Evolutionary conservation across 2,888 invertebrate species (phyloP).

Genomic region (Apodemia mormo): DNA sequence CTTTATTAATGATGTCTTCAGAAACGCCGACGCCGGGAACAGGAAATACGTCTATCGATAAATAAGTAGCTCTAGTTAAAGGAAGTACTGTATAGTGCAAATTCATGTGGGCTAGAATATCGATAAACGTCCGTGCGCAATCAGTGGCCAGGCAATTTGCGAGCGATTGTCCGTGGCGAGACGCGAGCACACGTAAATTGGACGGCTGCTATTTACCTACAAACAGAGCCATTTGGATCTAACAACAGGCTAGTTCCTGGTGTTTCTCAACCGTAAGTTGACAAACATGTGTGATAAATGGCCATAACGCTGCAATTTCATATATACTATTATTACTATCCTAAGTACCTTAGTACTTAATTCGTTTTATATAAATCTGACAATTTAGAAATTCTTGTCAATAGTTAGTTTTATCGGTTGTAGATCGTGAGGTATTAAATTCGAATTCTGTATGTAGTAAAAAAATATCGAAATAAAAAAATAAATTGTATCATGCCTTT

Average conservation of each 20-base stretch:
- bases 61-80: background rate
- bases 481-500: too few species aligned
- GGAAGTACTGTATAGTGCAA: constrained; percentile 29
- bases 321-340: background rate
- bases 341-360: background rate
- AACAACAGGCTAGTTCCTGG: constrained; percentile 39
- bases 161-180: constrained; percentile 75
- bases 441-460: too few species aligned
- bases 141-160: constrained; percentile 73
- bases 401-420: too few species aligned
- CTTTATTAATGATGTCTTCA: constrained; percentile 29
- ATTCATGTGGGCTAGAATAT: constrained; percentile 56
- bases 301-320: background rate
- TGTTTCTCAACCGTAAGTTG: constrained; percentile 25
- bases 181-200: constrained; percentile 69
- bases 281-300: constrained; percentile 15
- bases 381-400: background rate
- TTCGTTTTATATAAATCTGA: background rate
- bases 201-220: constrained; percentile 57
- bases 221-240: constrained; percentile 57
- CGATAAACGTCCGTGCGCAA: constrained; percentile 75
- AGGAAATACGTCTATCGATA: constrained; percentile 9
- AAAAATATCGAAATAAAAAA: too few species aligned
- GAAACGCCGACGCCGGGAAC: constrained; percentile 11
- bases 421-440: too few species aligned